A percentile compares a stretch with the other conserved stretches of the same genome.
phyloP scores from a whole-genome alignment of 2,888 invertebrate species.

The Capitulum mitella region DNA sequence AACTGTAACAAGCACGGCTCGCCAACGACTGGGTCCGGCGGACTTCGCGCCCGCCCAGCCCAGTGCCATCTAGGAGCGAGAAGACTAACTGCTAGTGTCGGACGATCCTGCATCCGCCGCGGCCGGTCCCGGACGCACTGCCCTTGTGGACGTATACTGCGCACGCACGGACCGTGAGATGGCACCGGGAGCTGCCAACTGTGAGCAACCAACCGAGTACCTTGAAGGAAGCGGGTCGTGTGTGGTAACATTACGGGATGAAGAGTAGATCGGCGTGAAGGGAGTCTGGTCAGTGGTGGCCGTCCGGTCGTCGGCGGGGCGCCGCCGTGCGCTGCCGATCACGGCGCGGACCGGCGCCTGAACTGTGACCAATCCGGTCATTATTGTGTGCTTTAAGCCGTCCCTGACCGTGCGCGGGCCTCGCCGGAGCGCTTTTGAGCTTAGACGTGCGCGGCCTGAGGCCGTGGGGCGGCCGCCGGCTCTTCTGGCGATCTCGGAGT shows the following conservation, averaged over 20 bases:
- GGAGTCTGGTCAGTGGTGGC: too few relatives aligned
- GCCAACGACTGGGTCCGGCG: not conserved
- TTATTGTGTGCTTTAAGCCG: not conserved
- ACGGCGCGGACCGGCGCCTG: not conserved
- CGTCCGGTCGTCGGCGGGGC: too few relatives aligned
- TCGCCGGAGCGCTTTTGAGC: not conserved
- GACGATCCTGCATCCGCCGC: not conserved
- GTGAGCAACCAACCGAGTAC: conserved; percentile 11
- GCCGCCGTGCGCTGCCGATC: too few relatives aligned
- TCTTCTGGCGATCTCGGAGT: too few relatives aligned
- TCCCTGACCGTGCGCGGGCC: not conserved
- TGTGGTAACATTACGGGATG: not conserved
- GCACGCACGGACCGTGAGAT: too few relatives aligned
- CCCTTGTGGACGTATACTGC: not conserved
- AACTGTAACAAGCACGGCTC: not conserved
- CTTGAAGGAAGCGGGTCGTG: conserved; percentile 13
- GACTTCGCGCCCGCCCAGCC: not conserved
- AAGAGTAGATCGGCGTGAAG: not conserved
- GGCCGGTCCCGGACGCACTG: not conserved
- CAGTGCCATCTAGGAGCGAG: not conserved
- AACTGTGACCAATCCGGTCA: not conserved
- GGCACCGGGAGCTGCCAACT: too few relatives aligned
- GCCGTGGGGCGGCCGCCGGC: not conserved
- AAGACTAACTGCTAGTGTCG: not conserved
- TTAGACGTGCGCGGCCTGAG: not conserved